phyloP scores from a whole-genome alignment of 2,797 vertebrate species.

The Valencia hispanica region DNA sequence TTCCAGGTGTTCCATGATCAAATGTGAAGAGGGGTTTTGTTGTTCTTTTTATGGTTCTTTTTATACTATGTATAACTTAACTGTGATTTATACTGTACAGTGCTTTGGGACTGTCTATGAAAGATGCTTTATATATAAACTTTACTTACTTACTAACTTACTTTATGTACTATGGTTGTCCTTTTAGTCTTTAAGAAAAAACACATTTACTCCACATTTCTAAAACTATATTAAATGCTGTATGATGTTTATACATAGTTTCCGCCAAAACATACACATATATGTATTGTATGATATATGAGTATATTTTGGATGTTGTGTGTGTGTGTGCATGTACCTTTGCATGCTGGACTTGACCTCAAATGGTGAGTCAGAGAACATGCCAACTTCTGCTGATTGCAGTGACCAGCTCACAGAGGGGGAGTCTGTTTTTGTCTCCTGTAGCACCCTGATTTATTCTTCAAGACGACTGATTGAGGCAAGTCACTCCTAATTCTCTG shows the following conservation, averaged over 20 bases:
- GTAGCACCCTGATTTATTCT: constrained; percentile 46
- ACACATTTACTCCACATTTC: not conserved
- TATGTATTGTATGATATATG: too few species aligned
- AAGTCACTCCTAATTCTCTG: constrained; percentile 33
- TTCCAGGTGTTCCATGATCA: too few species aligned
- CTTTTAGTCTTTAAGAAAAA: too few species aligned
- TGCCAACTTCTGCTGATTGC: constrained; percentile 57
- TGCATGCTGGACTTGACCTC: constrained; percentile 31
- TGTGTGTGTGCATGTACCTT: constrained; percentile 1
- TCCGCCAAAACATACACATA: not conserved
- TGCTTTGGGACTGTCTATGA: too few species aligned
- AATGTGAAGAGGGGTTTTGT: too few species aligned
- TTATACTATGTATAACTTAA: too few species aligned
- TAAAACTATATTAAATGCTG: not conserved
- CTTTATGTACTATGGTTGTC: too few species aligned
- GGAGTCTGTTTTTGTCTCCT: constrained; percentile 40
- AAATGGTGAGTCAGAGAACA: constrained; percentile 45
- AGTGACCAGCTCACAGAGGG: constrained; percentile 58
- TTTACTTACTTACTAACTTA: too few species aligned
- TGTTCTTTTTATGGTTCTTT: too few species aligned
- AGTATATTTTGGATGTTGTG: not conserved
- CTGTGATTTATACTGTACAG: too few species aligned
- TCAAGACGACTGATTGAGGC: constrained; percentile 52
- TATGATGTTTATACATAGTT: not conserved
- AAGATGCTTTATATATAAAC: too few species aligned